A percentile compares a stretch with the other conserved stretches of the same genome.
Evolutionary conservation across 2,888 invertebrate species (phyloP).

Genomic region (Elegia similella): DNA sequence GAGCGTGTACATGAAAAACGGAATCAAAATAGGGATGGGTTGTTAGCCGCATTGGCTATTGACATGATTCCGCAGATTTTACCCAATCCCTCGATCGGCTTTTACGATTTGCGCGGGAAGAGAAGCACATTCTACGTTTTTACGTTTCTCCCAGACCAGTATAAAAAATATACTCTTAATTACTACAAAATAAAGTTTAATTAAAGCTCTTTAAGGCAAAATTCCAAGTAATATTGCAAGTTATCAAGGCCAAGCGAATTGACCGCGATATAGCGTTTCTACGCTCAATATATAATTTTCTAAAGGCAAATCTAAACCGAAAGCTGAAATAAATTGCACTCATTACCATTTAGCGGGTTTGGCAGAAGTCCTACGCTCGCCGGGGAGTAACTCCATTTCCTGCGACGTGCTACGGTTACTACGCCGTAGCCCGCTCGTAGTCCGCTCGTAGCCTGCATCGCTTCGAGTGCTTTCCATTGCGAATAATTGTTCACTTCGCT

Average conservation of each 20-base stretch:
- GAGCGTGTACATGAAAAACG: too few species aligned
- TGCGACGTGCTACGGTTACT: constrained; percentile 69
- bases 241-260: constrained; percentile 3
- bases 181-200: neutral
- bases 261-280: constrained; percentile 12
- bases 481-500: constrained; percentile 55
- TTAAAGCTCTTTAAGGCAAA: neutral
- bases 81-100: too few species aligned
- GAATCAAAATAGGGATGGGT: too few species aligned
- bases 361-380: constrained; percentile 62
- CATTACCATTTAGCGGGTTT: constrained; percentile 69
- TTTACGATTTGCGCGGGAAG: too few species aligned
- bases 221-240: neutral
- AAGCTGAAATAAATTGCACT: constrained; percentile 54
- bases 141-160: too few species aligned
- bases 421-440: constrained; percentile 46
- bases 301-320: constrained; percentile 33
- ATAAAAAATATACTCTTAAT: neutral
- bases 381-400: constrained; percentile 70
- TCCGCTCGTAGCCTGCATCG: constrained; percentile 50
- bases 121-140: too few species aligned
- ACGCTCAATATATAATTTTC: constrained; percentile 21
- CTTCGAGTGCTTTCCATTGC: constrained; percentile 56
- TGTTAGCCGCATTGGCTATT: too few species aligned
- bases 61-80: too few species aligned